Evolutionary conservation across 2,113 vertebrate genomes (phyloP).

Genomic region (Tringa solitaria): DNA sequence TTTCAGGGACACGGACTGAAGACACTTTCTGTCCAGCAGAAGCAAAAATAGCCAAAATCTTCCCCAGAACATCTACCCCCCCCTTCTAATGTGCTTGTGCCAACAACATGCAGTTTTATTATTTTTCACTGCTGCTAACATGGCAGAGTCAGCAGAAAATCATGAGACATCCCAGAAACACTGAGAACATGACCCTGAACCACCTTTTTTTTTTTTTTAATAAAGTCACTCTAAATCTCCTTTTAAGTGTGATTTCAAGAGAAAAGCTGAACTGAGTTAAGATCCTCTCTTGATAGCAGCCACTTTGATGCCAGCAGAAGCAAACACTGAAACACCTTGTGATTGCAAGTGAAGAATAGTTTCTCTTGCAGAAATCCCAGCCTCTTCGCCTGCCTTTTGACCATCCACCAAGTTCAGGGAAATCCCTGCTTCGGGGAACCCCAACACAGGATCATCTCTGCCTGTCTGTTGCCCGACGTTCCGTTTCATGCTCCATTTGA

Average conservation of each 20-base stretch:
- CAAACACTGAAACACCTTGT: neutral
- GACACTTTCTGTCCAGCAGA: conserved; percentile 32
- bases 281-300: neutral
- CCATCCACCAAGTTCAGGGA: neutral
- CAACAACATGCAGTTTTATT: conserved; percentile 25
- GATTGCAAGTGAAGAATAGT: neutral
- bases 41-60: conserved; percentile 25
- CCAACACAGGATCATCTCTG: neutral
- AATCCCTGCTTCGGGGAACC: neutral
- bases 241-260: neutral
- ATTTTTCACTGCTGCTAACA: neutral
- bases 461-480: neutral
- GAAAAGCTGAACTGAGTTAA: neutral
- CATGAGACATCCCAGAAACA: conserved; percentile 2
- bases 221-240: neutral
- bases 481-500: neutral
- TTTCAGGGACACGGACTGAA: conserved; percentile 13
- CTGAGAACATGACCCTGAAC: neutral
- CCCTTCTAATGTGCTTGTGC: neutral
- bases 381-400: neutral
- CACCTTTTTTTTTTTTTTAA: neutral
- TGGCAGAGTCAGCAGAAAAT: conserved; percentile 55
- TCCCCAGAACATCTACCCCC: conserved; percentile 15
- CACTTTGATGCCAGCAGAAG: neutral
- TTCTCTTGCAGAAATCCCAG: neutral